Conservation (phyloP, 2,797 vertebrate species). For the Paedocypris micromegethes region DNA sequence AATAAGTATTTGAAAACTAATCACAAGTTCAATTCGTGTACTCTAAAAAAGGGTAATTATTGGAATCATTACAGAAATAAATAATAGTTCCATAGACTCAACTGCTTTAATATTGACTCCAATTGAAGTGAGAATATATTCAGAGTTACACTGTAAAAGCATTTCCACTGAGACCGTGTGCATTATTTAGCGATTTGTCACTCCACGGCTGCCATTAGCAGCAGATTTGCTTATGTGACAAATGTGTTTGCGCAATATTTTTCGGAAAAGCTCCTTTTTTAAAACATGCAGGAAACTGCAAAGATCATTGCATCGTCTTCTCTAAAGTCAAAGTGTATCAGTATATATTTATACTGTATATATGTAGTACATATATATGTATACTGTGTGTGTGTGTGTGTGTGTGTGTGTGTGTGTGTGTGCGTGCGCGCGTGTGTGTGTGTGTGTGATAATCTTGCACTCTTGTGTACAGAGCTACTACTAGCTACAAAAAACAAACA, state of each 20-base stretch:
- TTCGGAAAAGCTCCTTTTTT: constrained; percentile 2
- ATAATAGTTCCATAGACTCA: not conserved
- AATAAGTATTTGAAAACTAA: too few relatives aligned
- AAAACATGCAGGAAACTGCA: constrained; percentile 7
- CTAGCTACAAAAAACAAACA: constrained; percentile 29
- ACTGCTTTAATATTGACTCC: not conserved
- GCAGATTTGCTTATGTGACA: constrained; percentile 13
- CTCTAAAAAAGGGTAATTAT: too few relatives aligned
- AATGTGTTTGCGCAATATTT: constrained; percentile 8
- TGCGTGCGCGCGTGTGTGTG: too few relatives aligned
- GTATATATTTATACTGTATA: too few relatives aligned
- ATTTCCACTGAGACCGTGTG: not conserved
- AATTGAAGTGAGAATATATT: constrained; percentile 3
- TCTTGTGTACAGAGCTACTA: constrained; percentile 24
- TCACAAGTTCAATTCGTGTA: too few relatives aligned
- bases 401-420: too few relatives aligned
- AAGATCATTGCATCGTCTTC: too few relatives aligned
- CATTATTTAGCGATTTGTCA: constrained; percentile 22
- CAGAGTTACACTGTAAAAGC: constrained; percentile 8
- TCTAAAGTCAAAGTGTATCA: too few relatives aligned
- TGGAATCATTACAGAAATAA: too few relatives aligned
- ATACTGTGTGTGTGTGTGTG: too few relatives aligned
- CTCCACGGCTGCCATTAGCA: constrained; percentile 2
- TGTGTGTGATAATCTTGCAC: not conserved
- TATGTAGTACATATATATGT: too few relatives aligned